Evolutionary conservation across 2,797 vertebrate genomes (phyloP).

Genomic region (Chelonia mydas): DNA sequence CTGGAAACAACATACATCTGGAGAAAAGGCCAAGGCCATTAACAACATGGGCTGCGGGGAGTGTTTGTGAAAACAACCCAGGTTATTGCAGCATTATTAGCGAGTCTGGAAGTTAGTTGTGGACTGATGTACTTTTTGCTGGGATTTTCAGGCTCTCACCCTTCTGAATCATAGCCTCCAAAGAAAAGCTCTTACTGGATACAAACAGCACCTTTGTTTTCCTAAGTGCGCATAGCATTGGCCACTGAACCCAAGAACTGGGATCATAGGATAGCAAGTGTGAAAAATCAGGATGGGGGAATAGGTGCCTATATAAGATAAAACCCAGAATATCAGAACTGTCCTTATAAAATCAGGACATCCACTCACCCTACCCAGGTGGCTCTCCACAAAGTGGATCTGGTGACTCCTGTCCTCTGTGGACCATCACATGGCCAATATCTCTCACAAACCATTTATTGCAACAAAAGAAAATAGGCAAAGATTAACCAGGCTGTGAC

Average conservation of each 20-base stretch:
- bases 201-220: not conserved
- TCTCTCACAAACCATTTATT: too few species aligned
- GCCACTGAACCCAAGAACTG: not conserved
- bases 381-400: not conserved
- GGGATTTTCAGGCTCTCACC: not conserved
- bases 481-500: not conserved
- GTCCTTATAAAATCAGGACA: too few species aligned
- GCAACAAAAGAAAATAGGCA: not conserved
- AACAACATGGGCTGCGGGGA: accelerated
- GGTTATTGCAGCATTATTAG: not conserved
- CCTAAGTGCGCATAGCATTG: not conserved
- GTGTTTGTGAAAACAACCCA: not conserved
- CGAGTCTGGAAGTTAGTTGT: not conserved
- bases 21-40: not conserved
- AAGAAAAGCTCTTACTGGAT: not conserved
- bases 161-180: not conserved
- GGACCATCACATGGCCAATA: not conserved
- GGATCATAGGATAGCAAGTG: not conserved
- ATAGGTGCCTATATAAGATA: too few species aligned
- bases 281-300: too few species aligned
- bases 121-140: not conserved
- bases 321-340: too few species aligned
- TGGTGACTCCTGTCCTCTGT: not conserved
- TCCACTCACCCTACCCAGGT: too few species aligned
- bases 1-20: not conserved